Evolutionary conservation across 2,797 vertebrate genomes (phyloP).

Genomic region (Nothura maculosa): DNA sequence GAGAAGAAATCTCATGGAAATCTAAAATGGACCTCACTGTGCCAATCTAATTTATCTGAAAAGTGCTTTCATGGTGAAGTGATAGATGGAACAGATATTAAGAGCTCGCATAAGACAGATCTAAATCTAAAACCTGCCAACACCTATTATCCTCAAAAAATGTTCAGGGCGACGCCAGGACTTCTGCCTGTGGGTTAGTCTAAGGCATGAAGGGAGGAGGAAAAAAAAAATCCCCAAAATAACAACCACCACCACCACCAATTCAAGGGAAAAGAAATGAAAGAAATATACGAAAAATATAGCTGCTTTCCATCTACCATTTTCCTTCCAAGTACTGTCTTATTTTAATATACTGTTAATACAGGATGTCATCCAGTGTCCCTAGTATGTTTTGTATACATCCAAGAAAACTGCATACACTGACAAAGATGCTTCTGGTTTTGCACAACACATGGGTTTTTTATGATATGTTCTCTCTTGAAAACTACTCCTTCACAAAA

Average conservation of each 20-base stretch:
- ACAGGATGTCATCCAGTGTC: slow-evolving; percentile 24
- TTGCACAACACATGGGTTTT: slow-evolving; percentile 53
- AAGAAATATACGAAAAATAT: neutral
- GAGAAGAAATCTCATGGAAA: neutral
- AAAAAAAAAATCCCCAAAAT: too few species aligned
- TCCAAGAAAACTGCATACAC: slow-evolving; percentile 45
- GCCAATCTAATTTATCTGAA: neutral
- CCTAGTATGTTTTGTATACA: slow-evolving; percentile 45
- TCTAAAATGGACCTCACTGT: neutral
- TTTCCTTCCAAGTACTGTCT: slow-evolving; percentile 1
- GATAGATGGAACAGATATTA: neutral
- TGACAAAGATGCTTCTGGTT: slow-evolving; percentile 53
- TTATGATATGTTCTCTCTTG: slow-evolving; percentile 33
- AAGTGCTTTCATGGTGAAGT: neutral
- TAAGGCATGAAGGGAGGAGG: neutral
- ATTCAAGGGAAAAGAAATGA: neutral
- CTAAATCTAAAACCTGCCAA: slow-evolving; percentile 39
- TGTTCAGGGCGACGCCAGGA: neutral
- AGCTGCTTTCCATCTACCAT: neutral
- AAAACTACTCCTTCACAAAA: slow-evolving; percentile 75
- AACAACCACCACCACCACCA: neutral
- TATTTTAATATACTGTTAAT: slow-evolving; percentile 58
- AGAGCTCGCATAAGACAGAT: neutral
- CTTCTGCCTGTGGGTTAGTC: neutral
- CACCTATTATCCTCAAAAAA: neutral